phyloP scores from a whole-genome alignment of 1,140 invertebrate species.

The Mamestra configurata region DNA sequence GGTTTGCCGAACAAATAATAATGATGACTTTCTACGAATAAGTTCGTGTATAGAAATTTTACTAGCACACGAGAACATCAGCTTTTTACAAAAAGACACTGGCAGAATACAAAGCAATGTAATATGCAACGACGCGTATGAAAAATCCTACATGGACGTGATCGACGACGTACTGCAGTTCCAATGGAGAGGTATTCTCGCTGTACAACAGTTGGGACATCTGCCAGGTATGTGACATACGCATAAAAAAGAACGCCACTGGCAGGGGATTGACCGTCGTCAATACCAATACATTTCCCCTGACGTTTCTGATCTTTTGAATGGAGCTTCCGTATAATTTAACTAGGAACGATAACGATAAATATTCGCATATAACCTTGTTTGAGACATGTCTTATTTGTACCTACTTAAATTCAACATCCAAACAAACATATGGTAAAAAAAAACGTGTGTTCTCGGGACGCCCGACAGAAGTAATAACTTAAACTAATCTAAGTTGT shows the following conservation, averaged over 20 bases:
- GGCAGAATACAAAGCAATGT: neutral
- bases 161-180: conserved; percentile 4
- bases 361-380: neutral
- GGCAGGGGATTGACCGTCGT: neutral
- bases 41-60: too few relatives aligned
- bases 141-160: neutral
- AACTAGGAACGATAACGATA: neutral
- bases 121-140: neutral
- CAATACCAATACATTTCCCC: neutral
- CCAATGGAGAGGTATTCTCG: neutral
- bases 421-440: too few relatives aligned
- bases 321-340: neutral
- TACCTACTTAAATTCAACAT: too few relatives aligned
- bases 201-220: conserved; percentile 4
- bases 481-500: too few relatives aligned
- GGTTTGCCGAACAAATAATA: too few relatives aligned
- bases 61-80: too few relatives aligned
- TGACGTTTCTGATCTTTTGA: neutral
- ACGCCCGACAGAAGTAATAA: too few relatives aligned
- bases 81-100: neutral
- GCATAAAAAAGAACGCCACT: neutral
- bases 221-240: conserved; percentile 6
- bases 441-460: too few relatives aligned
- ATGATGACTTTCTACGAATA: too few relatives aligned
- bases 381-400: too few relatives aligned